Conservation (phyloP, 2,797 vertebrate species). For the Oceanodroma leucorhoa region DNA sequence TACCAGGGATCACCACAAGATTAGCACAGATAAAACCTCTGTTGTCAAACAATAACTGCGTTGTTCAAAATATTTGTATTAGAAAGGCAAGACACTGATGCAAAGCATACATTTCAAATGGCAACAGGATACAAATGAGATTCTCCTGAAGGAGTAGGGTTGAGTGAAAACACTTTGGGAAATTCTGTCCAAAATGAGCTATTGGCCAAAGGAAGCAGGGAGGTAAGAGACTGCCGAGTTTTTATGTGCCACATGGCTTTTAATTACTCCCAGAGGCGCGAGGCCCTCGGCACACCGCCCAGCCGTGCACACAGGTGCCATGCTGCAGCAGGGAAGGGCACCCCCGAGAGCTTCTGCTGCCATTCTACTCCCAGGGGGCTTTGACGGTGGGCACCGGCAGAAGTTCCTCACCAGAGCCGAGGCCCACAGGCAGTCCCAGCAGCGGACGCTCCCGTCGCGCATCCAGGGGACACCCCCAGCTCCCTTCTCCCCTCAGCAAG, state of each 20-base stretch:
- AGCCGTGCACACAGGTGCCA: neutral
- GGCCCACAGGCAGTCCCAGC: rapidly evolving
- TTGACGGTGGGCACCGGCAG: rapidly evolving
- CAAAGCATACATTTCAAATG: rapidly evolving
- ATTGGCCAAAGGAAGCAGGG: rapidly evolving
- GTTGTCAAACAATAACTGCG: rapidly evolving
- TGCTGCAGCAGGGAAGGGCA: rapidly evolving
- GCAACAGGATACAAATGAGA: rapidly evolving
- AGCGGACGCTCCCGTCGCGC: neutral
- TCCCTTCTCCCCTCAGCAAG: neutral
- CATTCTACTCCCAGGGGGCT: no score
- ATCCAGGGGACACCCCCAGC: neutral
- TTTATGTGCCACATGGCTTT: rapidly evolving
- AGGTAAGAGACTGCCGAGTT: rapidly evolving
- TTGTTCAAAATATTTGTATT: neutral
- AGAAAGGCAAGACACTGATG: rapidly evolving
- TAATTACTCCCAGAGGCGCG: rapidly evolving
- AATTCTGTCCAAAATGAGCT: neutral
- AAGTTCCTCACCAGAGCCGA: rapidly evolving
- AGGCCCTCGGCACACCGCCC: rapidly evolving
- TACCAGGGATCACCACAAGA: rapidly evolving
- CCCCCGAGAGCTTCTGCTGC: rapidly evolving
- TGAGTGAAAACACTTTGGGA: rapidly evolving
- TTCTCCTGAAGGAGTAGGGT: rapidly evolving
- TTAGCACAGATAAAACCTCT: neutral